These are phyloP conservation scores for Carterocephalus palaemon DNA, from an alignment of 2,888 invertebrate genomes.

Conservation along the genomic window DNA sequence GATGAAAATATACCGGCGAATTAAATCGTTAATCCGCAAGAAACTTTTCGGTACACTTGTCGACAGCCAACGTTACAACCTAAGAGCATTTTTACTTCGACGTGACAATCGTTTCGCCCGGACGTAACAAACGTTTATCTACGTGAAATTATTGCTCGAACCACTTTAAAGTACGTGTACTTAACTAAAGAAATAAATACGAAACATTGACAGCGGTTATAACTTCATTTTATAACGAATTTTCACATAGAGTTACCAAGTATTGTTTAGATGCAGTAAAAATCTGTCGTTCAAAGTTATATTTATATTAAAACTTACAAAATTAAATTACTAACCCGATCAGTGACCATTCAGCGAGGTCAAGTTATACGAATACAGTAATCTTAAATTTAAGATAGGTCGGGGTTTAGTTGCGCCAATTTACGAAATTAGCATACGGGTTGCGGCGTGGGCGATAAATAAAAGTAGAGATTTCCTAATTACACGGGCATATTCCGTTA, in stretches of 20 bases:
- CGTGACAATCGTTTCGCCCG: constrained; percentile 12
- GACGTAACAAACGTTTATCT: constrained; percentile 8
- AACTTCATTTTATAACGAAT: no score
- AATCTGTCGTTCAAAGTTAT: no score
- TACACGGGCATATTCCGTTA: constrained; percentile 22
- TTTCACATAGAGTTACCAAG: no score
- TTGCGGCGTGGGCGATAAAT: constrained; percentile 23
- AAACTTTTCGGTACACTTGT: constrained; percentile 9
- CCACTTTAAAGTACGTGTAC: no score
- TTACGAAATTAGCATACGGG: constrained; percentile 25
- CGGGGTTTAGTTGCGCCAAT: constrained; percentile 14
- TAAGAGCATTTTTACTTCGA: constrained; percentile 4
- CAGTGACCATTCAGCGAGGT: no score
- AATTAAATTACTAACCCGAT: no score
- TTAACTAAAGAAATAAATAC: no score
- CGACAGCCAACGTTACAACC: constrained; percentile 12
- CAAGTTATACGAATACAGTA: no score
- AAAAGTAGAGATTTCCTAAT: constrained; percentile 26
- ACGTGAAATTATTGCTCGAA: no score
- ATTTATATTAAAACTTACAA: no score
- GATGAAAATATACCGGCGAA: constrained; percentile 9
- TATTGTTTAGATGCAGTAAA: no score
- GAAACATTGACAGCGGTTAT: no score
- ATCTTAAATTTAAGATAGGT: constrained; percentile 20
- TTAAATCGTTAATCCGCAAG: constrained; percentile 17